Conservation (phyloP, 2,113 vertebrate species). For the Brevimyrus niger region DNA sequence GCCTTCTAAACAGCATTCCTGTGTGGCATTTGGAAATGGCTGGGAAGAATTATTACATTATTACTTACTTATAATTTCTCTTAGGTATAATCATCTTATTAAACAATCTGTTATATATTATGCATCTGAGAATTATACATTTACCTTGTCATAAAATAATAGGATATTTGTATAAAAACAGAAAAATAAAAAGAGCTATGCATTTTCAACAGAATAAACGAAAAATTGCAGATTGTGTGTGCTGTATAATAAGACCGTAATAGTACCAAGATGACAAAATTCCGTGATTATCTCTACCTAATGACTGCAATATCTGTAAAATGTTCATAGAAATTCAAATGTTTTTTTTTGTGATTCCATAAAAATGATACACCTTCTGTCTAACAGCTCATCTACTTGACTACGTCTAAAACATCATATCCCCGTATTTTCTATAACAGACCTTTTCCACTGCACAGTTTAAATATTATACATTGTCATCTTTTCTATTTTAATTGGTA, state of each 20-base stretch:
- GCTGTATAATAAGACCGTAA: constrained; percentile 71
- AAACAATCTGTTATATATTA: constrained; percentile 10
- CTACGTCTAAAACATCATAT: constrained; percentile 89
- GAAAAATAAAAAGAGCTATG: constrained; percentile 40
- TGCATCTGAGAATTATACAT: background rate
- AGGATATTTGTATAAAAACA: constrained; percentile 33
- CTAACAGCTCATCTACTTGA: constrained; percentile 79
- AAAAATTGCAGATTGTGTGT: constrained; percentile 84
- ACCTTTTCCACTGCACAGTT: constrained; percentile 90
- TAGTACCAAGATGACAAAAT: constrained; percentile 80
- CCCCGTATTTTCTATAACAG: constrained; percentile 83
- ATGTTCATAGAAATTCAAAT: constrained; percentile 85
- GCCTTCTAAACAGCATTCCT: constrained; percentile 37
- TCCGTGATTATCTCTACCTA: constrained; percentile 75
- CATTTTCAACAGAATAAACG: constrained; percentile 46
- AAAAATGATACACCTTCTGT: constrained; percentile 83
- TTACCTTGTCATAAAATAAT: constrained; percentile 43
- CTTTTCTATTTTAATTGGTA: constrained; percentile 65
- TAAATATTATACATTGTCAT: constrained; percentile 84
- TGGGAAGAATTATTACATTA: constrained; percentile 26
- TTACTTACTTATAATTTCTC: constrained; percentile 1
- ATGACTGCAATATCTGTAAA: constrained; percentile 84
- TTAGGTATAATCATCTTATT: constrained; percentile 9
- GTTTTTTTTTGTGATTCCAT: constrained; percentile 78
- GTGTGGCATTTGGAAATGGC: constrained; percentile 49